A percentile compares a stretch with the other conserved stretches of the same genome.
Evolutionary conservation across 1,140 invertebrate species (phyloP).

Genomic region (Drosophila navojoa): DNA sequence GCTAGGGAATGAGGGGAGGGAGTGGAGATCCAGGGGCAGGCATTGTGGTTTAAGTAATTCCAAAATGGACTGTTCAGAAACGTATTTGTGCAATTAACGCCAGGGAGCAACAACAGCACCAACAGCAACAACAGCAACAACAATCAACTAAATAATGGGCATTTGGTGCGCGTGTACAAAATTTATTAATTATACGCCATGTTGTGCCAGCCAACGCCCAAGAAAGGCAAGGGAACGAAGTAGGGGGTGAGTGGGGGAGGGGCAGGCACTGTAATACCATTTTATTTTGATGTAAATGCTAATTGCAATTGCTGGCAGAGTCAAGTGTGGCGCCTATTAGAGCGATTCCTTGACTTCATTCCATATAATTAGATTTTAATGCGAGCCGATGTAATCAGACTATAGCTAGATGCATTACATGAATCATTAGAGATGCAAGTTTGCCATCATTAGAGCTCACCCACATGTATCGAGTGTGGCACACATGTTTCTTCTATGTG

Average conservation of each 20-base stretch:
- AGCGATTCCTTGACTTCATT: conserved; percentile 22
- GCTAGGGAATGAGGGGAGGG: conserved; percentile 4
- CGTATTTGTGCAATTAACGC: conserved; percentile 81
- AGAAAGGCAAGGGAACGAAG: conserved; percentile 8
- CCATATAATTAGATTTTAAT: conserved; percentile 76
- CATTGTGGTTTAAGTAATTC: conserved; percentile 55
- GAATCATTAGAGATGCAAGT: conserved; percentile 56
- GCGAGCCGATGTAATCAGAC: conserved; percentile 57
- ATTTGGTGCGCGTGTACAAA: conserved; percentile 63
- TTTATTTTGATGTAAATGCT: conserved; percentile 61
- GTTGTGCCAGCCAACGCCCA: conserved; percentile 64
- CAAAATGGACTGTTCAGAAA: conserved; percentile 71
- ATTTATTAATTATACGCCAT: conserved; percentile 79
- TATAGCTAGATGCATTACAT: conserved; percentile 48
- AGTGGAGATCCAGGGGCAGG: background rate
- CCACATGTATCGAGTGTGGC: background rate
- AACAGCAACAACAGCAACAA: conserved; percentile 19
- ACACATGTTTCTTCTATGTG: conserved; percentile 26
- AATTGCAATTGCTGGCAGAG: conserved; percentile 23
- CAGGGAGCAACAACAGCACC: conserved; percentile 18
- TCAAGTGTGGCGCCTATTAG: conserved; percentile 1
- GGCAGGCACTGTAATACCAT: conserved; percentile 30
- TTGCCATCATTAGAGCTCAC: background rate
- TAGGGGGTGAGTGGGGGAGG: background rate
- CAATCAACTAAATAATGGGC: conserved; percentile 57